Evolutionary conservation across 2,113 vertebrate species (phyloP), one percentile per base, ranked within the genome.

Genomic region (Capreolus pygargus): DNA sequence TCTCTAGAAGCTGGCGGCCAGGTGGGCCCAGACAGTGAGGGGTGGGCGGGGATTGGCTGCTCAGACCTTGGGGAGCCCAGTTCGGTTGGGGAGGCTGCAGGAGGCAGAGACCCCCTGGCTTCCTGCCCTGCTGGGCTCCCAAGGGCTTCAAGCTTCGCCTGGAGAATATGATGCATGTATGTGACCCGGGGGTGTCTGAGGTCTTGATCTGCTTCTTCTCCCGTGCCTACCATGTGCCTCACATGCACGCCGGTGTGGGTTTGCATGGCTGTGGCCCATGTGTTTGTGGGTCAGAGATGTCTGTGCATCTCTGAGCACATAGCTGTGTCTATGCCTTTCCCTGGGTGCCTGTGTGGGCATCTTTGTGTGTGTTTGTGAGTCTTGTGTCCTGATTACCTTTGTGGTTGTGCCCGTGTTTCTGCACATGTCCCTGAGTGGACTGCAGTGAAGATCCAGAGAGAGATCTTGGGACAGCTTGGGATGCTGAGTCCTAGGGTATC

Each of bases 401-500:
- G 50, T n/a, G 70, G 64, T 12, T 0, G 3, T 81, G 81, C 36
- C 17, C 39, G 1, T 47, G 45, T 86, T 67, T 60, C 39, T 30
- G 12, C 84, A 47, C 0, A 10, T 96, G 87, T 79, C 84, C 78
- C 76, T 2, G 36, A 81, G 28, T 45, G 7, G 43, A 90, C 33
- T 60, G 58, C 28, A 15, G 23, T 36, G 47, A 28, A 87, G 76
- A 88, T 25, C 45, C 88, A 89, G 89, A 90, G 83, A 81, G 4
- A 16, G 78, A 45, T 89, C 93, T 90, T 52, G 13, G 93, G 91
- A 95, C 64, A 64, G 85, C 33, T 78, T 85, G 76, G 90, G 87
- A 90, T 86, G 90, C 90, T 52, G 87, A 86, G 82, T 96, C 91
- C 95, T 84, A 61, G 93, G 93, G 87, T 16, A 6, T 76, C 92